Evolutionary conservation across 2,113 vertebrate species (phyloP).

Genomic region (Sclerurus mexicanus): DNA sequence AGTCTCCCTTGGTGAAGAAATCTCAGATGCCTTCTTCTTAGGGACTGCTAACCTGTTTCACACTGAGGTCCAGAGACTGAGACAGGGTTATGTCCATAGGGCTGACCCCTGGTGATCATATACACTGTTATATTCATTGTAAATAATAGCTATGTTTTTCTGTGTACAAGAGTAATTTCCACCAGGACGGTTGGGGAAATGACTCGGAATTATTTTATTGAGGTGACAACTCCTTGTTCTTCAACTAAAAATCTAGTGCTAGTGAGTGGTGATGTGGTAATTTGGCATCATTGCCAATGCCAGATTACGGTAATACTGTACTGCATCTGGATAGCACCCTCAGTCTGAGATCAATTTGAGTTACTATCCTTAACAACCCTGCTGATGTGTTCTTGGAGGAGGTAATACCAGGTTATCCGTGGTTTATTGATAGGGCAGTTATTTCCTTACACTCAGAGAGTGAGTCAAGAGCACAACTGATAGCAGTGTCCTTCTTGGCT

Average conservation of each 20-base stretch:
- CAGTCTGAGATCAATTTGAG: background rate
- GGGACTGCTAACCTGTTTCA: background rate
- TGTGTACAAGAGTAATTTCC: background rate
- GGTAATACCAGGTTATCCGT: background rate
- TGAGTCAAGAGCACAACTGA: background rate
- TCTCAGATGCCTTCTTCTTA: background rate
- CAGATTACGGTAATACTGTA: background rate
- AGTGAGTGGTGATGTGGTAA: background rate
- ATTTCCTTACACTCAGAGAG: background rate
- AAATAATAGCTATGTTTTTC: background rate
- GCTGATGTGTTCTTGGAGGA: background rate
- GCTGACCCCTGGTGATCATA: background rate
- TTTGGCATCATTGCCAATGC: background rate
- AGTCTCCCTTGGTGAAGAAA: background rate
- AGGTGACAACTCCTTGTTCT: background rate
- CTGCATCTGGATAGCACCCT: background rate
- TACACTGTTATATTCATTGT: background rate
- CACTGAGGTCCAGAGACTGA: background rate
- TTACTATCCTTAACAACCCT: background rate
- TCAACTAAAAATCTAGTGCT: background rate
- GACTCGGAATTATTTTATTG: background rate
- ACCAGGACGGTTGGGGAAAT: fast-evolving
- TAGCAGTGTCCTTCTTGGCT: background rate
- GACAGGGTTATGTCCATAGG: background rate
- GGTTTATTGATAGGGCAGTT: background rate